Evolutionary conservation across 2,113 vertebrate genomes (phyloP).

Genomic region (Tachycineta bicolor): DNA sequence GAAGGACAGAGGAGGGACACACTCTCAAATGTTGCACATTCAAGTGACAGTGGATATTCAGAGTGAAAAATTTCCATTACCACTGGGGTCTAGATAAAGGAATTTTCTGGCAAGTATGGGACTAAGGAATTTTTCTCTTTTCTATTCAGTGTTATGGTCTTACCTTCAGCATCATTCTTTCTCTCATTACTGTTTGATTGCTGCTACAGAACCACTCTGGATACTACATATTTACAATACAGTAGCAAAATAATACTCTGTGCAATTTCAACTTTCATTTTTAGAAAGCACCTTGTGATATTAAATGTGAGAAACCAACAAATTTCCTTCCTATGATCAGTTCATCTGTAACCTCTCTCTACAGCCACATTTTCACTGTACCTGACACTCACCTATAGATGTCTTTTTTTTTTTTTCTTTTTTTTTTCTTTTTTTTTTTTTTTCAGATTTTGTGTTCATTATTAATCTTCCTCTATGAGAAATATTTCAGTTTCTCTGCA

Average conservation of each 20-base stretch:
- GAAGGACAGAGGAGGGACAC: not conserved
- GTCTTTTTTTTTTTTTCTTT: not conserved
- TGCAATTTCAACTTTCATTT: not conserved
- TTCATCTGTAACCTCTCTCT: not conserved
- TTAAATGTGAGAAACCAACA: not conserved
- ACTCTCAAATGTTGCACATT: not conserved
- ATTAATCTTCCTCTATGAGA: not conserved
- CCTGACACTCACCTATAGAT: not conserved
- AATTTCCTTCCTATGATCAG: not conserved
- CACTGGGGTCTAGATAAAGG: not conserved
- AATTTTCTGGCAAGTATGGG: not conserved
- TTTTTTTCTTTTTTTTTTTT: not conserved
- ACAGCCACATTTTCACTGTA: not conserved
- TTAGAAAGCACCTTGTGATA: not conserved
- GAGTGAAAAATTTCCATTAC: not conserved
- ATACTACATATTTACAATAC: not conserved
- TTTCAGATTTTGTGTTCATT: not conserved
- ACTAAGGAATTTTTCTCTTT: not conserved
- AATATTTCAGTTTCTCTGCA: not conserved
- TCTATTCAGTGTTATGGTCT: not conserved
- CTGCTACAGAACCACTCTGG: not conserved
- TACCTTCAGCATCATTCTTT: not conserved
- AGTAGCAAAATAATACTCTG: not conserved
- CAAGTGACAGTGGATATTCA: accelerated
- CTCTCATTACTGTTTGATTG: not conserved